Conservation (phyloP, 2,888 invertebrate genomes). For the Standfussiana lucernea region DNA sequence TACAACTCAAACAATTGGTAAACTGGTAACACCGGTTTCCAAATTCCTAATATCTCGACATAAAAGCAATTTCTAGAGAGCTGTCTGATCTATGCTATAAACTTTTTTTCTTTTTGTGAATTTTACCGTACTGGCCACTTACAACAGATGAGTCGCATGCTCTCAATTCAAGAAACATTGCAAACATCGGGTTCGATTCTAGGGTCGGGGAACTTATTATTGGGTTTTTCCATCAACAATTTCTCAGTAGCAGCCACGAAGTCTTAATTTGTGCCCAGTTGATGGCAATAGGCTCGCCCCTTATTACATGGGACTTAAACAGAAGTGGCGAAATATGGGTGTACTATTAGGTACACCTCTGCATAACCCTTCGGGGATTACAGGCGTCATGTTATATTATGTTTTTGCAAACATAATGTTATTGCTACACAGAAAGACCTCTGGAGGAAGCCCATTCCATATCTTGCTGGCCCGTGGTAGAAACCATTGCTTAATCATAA, state of each 20-base stretch:
- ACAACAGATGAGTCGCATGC: too few relatives aligned
- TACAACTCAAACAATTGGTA: background rate
- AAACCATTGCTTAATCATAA: background rate
- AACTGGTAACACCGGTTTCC: conserved; percentile 18
- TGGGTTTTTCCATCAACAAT: background rate
- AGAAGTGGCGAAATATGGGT: background rate
- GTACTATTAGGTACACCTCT: background rate
- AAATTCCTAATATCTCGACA: background rate
- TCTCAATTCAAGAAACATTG: background rate
- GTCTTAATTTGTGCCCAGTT: background rate
- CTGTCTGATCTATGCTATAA: background rate
- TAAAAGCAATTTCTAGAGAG: background rate
- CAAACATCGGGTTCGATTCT: background rate
- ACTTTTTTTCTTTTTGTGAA: background rate
- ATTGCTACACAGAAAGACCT: background rate
- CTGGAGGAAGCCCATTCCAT: background rate
- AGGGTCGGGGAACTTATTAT: background rate
- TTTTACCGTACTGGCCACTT: too few relatives aligned
- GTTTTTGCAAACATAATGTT: background rate
- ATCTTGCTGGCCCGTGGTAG: background rate
- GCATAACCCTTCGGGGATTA: background rate
- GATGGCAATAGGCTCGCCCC: background rate
- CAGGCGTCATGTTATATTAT: background rate
- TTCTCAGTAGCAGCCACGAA: background rate
- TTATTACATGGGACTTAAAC: background rate